Evolutionary conservation across 2,113 vertebrate genomes (phyloP), one percentile per base, ranked within the genome.

Genomic region (Scomber colias): DNA sequence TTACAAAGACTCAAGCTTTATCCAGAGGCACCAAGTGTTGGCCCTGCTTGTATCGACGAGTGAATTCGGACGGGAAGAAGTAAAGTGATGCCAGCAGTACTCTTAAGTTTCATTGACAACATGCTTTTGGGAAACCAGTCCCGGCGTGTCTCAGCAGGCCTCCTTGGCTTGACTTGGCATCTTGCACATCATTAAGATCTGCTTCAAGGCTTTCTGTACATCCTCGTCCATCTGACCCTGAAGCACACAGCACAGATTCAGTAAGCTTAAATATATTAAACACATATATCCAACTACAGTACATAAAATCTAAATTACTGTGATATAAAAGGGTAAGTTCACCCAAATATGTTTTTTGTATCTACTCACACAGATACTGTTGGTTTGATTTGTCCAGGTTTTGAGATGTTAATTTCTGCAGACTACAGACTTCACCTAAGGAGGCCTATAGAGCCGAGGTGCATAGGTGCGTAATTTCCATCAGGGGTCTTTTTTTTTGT

Each of bases 221-320:
- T 99, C 98, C 95, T 99, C 98, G 92, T 99, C 98, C 98, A 99
- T 99, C 84, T 99, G 98, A 89, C 98, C 98, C 98, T 99, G 89
- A 77, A 84, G 30, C 11, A 84, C 50, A 83, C 15, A 30, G 15
- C 12, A 67, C 24, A 53, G 4, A 11, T 10, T 79, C 48, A 75
- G 30, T 35, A 46, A 17, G 57, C 61, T n/a, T 7, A 15, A 64
- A 16, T 14, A 40, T n/a, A 27, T 40, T 40, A 40, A 40, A 40
- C 8, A 8, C 35, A 40, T 40, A 35, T 35, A 40, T 40, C 35
- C 35, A 9, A 40, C 35, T 10, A 40, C 35, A 9, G 35, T 40
- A 40, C 35, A 40, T 2, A 40, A 7, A 40, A 40, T 9, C 9
- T 9, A 40, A 7, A 40, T 40, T 40, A 40, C 35, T 35, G 31